Conservation (phyloP, 2,113 vertebrate species). For the Herpetotheres cachinnans region DNA sequence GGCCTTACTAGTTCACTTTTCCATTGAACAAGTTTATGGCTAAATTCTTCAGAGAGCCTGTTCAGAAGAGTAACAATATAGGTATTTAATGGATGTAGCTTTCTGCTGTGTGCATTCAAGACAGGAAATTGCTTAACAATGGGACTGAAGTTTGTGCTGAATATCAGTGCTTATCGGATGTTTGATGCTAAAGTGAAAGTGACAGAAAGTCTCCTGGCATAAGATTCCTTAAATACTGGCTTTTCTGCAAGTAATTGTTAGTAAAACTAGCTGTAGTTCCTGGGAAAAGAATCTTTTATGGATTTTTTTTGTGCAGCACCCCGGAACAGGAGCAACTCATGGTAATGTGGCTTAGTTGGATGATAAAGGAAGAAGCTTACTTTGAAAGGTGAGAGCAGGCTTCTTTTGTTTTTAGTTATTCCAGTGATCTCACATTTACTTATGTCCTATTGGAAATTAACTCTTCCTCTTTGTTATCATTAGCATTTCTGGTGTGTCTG, state of each 20-base stretch:
- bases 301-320: conserved; percentile 78
- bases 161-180: neutral
- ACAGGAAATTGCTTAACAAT: neutral
- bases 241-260: neutral
- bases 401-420: neutral
- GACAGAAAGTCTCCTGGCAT: neutral
- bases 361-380: conserved; percentile 99
- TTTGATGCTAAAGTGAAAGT: neutral
- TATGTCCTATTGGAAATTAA: neutral
- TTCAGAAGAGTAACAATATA: neutral
- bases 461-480: neutral
- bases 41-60: neutral
- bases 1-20: neutral
- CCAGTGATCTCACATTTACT: neutral
- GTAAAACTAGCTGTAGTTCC: neutral
- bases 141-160: neutral
- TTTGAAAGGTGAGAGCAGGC: conserved; percentile 88
- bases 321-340: conserved; percentile 96
- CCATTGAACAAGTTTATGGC: neutral
- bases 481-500: conserved; percentile 95
- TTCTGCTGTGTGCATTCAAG: neutral
- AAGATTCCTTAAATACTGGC: neutral
- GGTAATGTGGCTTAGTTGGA: conserved; percentile 99
- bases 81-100: neutral
- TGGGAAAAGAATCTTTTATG: neutral